A percentile compares a stretch with the other conserved stretches of the same genome.
phyloP scores from a whole-genome alignment of 1,140 invertebrate species.

The Littorina saxatilis region DNA sequence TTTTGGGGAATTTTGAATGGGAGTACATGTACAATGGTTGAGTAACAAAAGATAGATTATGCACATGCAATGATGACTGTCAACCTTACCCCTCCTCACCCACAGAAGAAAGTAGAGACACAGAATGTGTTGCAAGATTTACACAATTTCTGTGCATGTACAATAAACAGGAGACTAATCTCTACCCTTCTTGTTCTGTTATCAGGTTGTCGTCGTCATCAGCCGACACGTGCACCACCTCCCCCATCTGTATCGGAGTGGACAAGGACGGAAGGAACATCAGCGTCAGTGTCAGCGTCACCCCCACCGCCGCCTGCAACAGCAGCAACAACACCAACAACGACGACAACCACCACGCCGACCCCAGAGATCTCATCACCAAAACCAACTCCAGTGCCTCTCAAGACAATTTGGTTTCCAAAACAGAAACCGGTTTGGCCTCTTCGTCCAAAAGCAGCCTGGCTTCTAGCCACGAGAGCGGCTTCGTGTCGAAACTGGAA shows the following conservation, averaged over 20 bases:
- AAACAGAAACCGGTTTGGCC: background rate
- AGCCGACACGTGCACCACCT: slow-evolving; percentile 24
- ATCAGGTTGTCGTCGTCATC: slow-evolving; percentile 29
- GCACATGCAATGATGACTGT: too few species aligned
- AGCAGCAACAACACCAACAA: background rate
- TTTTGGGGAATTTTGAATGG: too few species aligned
- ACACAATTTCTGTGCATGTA: too few species aligned
- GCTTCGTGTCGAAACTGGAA: background rate
- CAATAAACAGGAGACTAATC: too few species aligned
- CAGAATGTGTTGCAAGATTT: too few species aligned
- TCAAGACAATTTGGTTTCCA: background rate
- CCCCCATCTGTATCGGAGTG: slow-evolving; percentile 34
- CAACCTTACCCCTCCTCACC: too few species aligned
- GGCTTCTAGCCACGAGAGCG: too few species aligned
- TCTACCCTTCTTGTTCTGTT: background rate
- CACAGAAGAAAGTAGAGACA: too few species aligned
- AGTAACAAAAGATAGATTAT: too few species aligned
- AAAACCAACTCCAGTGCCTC: background rate
- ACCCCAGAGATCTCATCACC: background rate
- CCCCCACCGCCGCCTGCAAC: background rate
- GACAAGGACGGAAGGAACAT: slow-evolving; percentile 35
- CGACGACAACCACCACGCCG: background rate
- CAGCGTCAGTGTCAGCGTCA: slow-evolving; percentile 34
- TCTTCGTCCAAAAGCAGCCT: too few species aligned
- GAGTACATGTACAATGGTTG: too few species aligned